Evolutionary conservation across 2,113 vertebrate genomes (phyloP).

Genomic region (Stercorarius parasiticus): DNA sequence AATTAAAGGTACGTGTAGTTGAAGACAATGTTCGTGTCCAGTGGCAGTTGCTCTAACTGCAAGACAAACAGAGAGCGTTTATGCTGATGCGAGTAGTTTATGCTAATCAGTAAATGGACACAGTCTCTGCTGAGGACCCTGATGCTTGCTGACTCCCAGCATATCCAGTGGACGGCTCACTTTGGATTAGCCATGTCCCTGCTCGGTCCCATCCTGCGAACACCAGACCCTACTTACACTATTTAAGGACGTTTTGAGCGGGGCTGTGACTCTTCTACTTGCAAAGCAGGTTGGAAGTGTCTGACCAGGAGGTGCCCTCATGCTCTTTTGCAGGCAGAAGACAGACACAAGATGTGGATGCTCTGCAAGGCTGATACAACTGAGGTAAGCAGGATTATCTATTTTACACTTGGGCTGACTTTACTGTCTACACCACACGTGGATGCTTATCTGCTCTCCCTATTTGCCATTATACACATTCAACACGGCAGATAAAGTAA

Average conservation of each 20-base stretch:
- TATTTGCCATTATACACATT: neutral
- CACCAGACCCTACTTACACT: neutral
- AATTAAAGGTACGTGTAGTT: neutral
- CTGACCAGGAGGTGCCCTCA: neutral
- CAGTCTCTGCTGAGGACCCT: neutral
- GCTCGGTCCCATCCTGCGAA: neutral
- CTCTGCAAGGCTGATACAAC: neutral
- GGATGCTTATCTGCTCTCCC: neutral
- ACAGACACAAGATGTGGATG: neutral
- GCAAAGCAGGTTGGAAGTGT: neutral
- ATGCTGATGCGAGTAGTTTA: accelerated
- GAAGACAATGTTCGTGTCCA: neutral
- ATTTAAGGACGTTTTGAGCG: neutral
- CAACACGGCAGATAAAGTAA: neutral
- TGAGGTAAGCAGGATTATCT: neutral
- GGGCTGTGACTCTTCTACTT: neutral
- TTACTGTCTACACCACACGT: neutral
- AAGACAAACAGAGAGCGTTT: neutral
- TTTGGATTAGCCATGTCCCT: neutral
- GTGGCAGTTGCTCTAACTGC: neutral
- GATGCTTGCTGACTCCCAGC: neutral
- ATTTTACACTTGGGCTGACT: neutral
- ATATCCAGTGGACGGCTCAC: accelerated
- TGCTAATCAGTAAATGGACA: neutral
- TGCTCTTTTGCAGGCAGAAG: neutral